These are phyloP conservation scores for Hermaeophaga mercurialis DNA, from an alignment of 2,888 invertebrate genomes.

Conservation along the genomic window DNA sequence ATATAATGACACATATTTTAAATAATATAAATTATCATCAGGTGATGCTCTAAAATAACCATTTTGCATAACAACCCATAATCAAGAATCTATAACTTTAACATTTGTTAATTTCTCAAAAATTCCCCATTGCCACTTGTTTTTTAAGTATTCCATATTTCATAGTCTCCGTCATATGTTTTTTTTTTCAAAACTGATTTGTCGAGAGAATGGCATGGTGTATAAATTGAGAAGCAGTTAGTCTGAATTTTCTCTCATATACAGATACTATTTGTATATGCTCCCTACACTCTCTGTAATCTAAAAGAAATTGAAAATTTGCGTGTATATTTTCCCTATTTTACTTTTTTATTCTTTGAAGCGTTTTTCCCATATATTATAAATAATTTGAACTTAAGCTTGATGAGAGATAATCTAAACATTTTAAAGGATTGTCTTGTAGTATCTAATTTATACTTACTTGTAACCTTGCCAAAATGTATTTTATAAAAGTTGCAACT, in stretches of 20 bases:
- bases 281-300: not conserved
- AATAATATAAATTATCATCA: not conserved
- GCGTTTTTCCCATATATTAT: too few relatives aligned
- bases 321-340: too few relatives aligned
- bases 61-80: conserved; percentile 6
- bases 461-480: not conserved
- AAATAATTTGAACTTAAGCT: too few relatives aligned
- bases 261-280: conserved; percentile 8
- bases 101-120: conserved; percentile 1
- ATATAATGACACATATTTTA: not conserved
- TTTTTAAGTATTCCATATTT: conserved; percentile 30
- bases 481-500: not conserved
- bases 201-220: conserved; percentile 24
- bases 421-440: too few relatives aligned
- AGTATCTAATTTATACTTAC: too few relatives aligned
- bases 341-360: too few relatives aligned
- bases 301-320: not conserved
- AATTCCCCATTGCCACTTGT: conserved; percentile 13
- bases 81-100: not conserved
- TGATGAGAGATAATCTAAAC: too few relatives aligned
- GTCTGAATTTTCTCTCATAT: conserved; percentile 19
- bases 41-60: not conserved
- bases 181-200: conserved; percentile 7
- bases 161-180: conserved; percentile 23
- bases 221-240: conserved; percentile 31